Percentiles rank a stretch among this genome's conserved stretches.
phyloP scores from a whole-genome alignment of 2,797 vertebrate species.

The Limnodromus scolopaceus region DNA sequence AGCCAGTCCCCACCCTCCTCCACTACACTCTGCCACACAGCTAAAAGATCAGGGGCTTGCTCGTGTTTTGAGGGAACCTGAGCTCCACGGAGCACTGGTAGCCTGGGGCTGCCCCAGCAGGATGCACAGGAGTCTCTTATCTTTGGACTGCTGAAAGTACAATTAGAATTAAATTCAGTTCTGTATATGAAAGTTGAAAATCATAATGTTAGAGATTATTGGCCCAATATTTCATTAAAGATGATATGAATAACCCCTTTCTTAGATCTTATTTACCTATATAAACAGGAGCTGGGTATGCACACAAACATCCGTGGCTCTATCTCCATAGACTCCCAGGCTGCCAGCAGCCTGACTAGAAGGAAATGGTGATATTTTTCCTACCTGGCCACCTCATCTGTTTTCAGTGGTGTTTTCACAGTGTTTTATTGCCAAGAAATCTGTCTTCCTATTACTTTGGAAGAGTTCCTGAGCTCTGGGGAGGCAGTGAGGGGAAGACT shows the following conservation, averaged over 20 bases:
- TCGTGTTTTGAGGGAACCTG: not conserved
- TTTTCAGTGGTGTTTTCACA: not conserved
- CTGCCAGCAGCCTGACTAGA: not conserved
- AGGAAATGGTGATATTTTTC: not conserved
- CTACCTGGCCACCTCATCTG: not conserved
- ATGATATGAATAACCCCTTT: not conserved
- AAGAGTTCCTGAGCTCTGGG: not conserved
- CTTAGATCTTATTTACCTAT: not conserved
- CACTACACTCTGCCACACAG: not conserved
- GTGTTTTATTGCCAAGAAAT: not conserved
- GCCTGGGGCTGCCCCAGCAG: not conserved
- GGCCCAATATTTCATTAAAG: not conserved
- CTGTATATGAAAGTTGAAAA: not conserved
- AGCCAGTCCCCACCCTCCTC: not conserved
- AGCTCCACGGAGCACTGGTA: not conserved
- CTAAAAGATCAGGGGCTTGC: not conserved
- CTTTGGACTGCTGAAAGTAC: not conserved
- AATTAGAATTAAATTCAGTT: not conserved
- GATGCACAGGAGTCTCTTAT: not conserved
- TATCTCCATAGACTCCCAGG: not conserved
- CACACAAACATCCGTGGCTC: accelerated
- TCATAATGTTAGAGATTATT: not conserved
- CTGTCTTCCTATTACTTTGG: not conserved
- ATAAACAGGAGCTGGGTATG: not conserved
- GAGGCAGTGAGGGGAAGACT: not conserved